Base-by-base conservation (phyloP, 2,113 vertebrate genomes). In the Myanophis thanlyinensis region DNA sequence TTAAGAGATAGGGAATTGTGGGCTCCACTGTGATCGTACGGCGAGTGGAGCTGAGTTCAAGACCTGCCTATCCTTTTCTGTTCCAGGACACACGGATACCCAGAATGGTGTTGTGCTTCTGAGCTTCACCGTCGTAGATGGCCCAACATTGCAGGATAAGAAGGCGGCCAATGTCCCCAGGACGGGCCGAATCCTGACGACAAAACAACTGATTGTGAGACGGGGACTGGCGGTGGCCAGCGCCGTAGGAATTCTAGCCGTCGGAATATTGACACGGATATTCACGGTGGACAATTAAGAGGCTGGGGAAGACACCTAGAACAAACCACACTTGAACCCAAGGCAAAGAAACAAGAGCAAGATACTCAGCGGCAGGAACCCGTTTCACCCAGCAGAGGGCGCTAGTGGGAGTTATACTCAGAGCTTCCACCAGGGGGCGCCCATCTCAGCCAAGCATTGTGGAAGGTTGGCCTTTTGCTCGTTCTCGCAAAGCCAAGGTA, bases 161-260 rank as follows among this genome's bases (percentile, higher is more conserved):
- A 67, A 25, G 12, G n/a, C 1, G 0, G 8, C 1, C 0, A 0
- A n/a, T 40, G 0, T 5, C 0, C 1, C 59, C 0, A 12, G 22
- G 0, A 40, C 9, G 0, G 18, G 52, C 23, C 0, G 87, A 0
- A 0, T 18, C 0, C 1, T 47, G 48, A 90, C 93, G n/a, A 93
- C 84, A 30, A 95, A 25, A 44, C 25, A 95, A 53, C 56, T 97
- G 91, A 52, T 96, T 2, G 0, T 97, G 0, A 80, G 94, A 0
- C 96, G 97, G 0, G 96, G 49, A 35, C 93, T 97, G 56, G 96
- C 92, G 0, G 92, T 3, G 0, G 93, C 22, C 0, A 85, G 9
- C 0, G 95, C 96, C 0, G 0, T 95, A 0, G 54, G 53, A 0
- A 10, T 89, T 0, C 93, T 97, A 0, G 90, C 5, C 0, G 73